Evolutionary conservation across 2,113 vertebrate species (phyloP), one percentile per base, ranked within the genome.

Genomic region (Entomyzon cyanotis): DNA sequence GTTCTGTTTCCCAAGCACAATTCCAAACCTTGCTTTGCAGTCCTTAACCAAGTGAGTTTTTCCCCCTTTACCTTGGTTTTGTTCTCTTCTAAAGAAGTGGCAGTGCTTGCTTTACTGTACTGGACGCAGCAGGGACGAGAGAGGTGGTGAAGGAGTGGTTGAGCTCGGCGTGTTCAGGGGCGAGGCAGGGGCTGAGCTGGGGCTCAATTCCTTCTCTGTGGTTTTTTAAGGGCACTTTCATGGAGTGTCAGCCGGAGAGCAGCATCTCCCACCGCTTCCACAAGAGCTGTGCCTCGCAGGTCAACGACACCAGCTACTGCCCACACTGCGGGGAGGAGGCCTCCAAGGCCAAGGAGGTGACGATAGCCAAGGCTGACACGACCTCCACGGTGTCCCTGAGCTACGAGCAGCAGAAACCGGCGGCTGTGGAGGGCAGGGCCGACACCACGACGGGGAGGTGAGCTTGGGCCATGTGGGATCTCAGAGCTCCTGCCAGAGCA

Each of bases 211-310:
- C 78, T 46, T 62, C 89, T 63, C 14, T 81, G 98, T 99, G 94
- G 98, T 98, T 95, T 58, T 39, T 69, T 75, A 76, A 99, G 99
- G 99, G 99, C 55, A 98, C 98, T 35, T 99, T 99, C 96, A 99
- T 99, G 98, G 99, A 99, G 96, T 99, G 99, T 95, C 98, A 99
- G 93, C 99, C 99, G 0, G 99, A 99, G 70, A 99, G 98, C 93
- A 99, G 98, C 97, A 98, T 99, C 96, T 99, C 99, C 15, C 99
- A 99, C 94, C 99, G 99, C 25, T 99, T 99, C 93, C 99, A 99
- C 97, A 98, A 98, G 24, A 98, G 95, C 95, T 99, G 99, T 78
- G 98, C 99, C 95, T 99, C 99, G 55, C 97, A 99, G 56, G 95
- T 99, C 93, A 99, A 98, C 33, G 98, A 98, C 39, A 97, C 95